A percentile compares a stretch with the other conserved stretches of the same genome.
These are phyloP conservation scores for Pterostichus madidus DNA, from an alignment of 2,888 invertebrate genomes.

Conservation along the genomic window DNA sequence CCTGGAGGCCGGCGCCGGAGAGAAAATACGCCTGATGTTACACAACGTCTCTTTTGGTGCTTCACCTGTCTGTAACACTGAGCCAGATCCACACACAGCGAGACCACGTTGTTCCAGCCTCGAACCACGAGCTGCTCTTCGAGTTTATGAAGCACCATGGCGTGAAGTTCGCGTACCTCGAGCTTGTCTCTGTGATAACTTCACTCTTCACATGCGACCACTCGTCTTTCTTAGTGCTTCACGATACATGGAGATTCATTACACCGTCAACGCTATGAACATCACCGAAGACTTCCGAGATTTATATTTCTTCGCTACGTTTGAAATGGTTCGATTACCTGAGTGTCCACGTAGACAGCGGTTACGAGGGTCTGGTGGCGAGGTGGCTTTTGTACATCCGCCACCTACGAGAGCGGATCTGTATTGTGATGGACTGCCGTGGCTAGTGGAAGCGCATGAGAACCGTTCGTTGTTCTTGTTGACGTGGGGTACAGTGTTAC, in stretches of 20 bases:
- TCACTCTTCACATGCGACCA: constrained; percentile 79
- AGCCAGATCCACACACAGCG: constrained; percentile 86
- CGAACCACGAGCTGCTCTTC: constrained; percentile 79
- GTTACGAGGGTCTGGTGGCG: constrained; percentile 83
- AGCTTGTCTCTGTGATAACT: constrained; percentile 90
- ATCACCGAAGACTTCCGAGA: constrained; percentile 90
- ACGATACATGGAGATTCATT: constrained; percentile 86
- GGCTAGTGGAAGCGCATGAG: constrained; percentile 88
- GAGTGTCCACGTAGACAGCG: constrained; percentile 84
- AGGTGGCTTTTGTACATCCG: constrained; percentile 83
- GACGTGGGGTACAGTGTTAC: constrained; percentile 89
- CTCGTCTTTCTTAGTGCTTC: constrained; percentile 84
- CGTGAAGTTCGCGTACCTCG: constrained; percentile 84
- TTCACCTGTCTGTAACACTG: constrained; percentile 83
- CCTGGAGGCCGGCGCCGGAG: constrained; percentile 83
- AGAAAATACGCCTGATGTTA: constrained; percentile 83
- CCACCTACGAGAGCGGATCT: constrained; percentile 81
- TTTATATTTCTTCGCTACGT: constrained; percentile 87
- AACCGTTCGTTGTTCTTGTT: constrained; percentile 90
- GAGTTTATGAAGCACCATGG: constrained; percentile 86
- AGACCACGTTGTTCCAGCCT: constrained; percentile 80
- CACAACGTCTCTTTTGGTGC: constrained; percentile 87
- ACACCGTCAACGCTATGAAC: constrained; percentile 86
- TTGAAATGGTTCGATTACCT: constrained; percentile 83
- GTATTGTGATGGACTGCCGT: constrained; percentile 88